These are phyloP conservation scores for Heliconius aoede DNA, from an alignment of 2,888 invertebrate species.

Conservation along the genomic window DNA sequence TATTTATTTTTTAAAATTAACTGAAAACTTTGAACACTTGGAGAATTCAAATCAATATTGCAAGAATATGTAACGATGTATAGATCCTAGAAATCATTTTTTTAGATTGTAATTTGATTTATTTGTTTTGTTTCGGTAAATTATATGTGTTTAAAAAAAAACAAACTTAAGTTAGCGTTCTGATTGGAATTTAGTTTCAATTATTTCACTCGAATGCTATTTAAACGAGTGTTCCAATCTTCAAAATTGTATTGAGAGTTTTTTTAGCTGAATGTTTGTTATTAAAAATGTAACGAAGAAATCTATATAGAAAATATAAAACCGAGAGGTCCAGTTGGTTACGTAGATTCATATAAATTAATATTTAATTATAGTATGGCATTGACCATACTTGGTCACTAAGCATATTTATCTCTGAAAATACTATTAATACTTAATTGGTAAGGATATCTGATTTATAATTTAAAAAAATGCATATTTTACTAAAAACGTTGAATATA, in stretches of 20 bases:
- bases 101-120: neutral
- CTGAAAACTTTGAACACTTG: neutral
- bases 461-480: neutral
- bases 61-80: neutral
- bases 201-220: neutral
- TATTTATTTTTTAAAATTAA: too few species aligned
- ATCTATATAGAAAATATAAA: neutral
- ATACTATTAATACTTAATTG: neutral
- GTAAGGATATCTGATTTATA: neutral
- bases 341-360: too few species aligned
- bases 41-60: neutral
- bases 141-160: neutral
- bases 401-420: neutral
- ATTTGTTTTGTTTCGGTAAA: neutral
- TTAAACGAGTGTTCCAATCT: neutral
- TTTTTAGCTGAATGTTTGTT: neutral
- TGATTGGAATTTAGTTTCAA: neutral
- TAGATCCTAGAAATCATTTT: neutral
- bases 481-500: conserved; percentile 5
- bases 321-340: neutral
- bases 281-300: neutral
- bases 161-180: neutral
- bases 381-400: neutral
- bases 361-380: neutral
- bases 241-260: neutral